phyloP scores from a whole-genome alignment of 30 jellyfish, hydroid and myxozoan species.

The Catostylus mosaicus region DNA sequence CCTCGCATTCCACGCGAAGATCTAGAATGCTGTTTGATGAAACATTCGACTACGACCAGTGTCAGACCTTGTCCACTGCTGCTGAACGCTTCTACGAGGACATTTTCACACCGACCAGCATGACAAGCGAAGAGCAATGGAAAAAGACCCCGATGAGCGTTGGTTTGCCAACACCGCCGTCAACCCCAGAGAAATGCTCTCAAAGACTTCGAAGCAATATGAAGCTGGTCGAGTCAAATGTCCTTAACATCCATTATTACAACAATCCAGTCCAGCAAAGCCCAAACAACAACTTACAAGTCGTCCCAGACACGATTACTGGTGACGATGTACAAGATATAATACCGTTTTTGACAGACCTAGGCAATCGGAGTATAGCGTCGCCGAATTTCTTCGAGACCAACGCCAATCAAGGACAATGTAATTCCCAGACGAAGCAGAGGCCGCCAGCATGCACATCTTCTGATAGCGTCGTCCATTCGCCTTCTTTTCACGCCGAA shows the following conservation, averaged over 20 bases:
- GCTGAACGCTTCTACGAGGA: slow-evolving; percentile 78
- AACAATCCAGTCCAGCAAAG: slow-evolving; percentile 57
- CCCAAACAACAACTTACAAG: slow-evolving; percentile 75
- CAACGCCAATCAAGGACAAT: slow-evolving; percentile 39
- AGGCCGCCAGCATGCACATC: slow-evolving; percentile 65
- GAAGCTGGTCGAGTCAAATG: slow-evolving; percentile 45
- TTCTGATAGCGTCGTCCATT: slow-evolving; percentile 32
- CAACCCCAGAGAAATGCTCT: slow-evolving; percentile 79
- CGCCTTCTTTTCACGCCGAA: slow-evolving; percentile 47
- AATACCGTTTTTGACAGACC: slow-evolving; percentile 72
- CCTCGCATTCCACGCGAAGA: slow-evolving; percentile 9
- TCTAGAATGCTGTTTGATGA: slow-evolving; percentile 74
- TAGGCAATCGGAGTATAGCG: slow-evolving; percentile 72
- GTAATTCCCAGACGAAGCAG: slow-evolving; percentile 44
- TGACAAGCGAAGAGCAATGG: slow-evolving; percentile 70
- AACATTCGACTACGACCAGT: slow-evolving; percentile 62
- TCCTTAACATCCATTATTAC: slow-evolving; percentile 20
- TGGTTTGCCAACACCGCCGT: slow-evolving; percentile 83
- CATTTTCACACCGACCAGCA: slow-evolving; percentile 49
- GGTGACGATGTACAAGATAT: slow-evolving; percentile 84
- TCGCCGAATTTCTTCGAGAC: slow-evolving; percentile 76
- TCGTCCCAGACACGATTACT: slow-evolving; percentile 81
- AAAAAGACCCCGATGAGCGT: slow-evolving; percentile 53
- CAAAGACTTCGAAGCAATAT: slow-evolving; percentile 35
- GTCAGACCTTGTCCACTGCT: slow-evolving; percentile 41